phyloP scores from a whole-genome alignment of 1,140 invertebrate genomes.

The Drosophila quadrilineata region DNA sequence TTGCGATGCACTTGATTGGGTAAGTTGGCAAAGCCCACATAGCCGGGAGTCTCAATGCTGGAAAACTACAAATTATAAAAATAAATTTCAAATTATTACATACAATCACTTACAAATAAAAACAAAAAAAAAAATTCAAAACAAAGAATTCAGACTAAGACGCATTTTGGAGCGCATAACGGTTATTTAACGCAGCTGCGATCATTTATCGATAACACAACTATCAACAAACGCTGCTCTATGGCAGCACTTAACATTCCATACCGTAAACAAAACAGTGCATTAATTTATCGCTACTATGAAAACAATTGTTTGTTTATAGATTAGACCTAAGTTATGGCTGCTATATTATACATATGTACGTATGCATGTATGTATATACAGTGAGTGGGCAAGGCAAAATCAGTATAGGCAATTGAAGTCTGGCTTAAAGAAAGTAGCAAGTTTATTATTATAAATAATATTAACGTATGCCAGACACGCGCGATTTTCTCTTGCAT shows the following conservation, averaged over 20 bases:
- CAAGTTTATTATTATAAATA: constrained; percentile 3
- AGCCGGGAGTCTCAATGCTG: constrained; percentile 91
- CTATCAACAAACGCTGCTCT: too few species aligned
- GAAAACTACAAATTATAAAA: constrained; percentile 84
- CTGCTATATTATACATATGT: background rate
- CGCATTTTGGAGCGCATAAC: too few species aligned
- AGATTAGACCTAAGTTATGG: background rate
- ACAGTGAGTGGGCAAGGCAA: too few species aligned
- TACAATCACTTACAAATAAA: too few species aligned
- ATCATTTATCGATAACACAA: too few species aligned
- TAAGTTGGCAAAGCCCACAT: constrained; percentile 96
- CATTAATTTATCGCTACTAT: too few species aligned
- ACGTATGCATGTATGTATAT: too few species aligned
- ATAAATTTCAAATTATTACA: constrained; percentile 9
- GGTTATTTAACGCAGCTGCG: too few species aligned
- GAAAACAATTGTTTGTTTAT: too few species aligned
- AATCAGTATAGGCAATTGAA: background rate
- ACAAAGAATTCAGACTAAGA: too few species aligned
- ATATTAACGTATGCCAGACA: constrained; percentile 38
- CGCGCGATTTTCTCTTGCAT: constrained; percentile 41
- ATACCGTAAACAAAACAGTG: too few species aligned
- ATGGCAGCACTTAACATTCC: too few species aligned
- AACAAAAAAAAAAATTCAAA: background rate
- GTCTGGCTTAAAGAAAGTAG: constrained; percentile 33
- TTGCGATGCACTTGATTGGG: constrained; percentile 98